Percentiles rank a stretch among this genome's conserved stretches.
These are phyloP conservation scores for Cichlasoma orientale DNA, from an alignment of 2,797 vertebrate genomes.

Conservation along the genomic window DNA sequence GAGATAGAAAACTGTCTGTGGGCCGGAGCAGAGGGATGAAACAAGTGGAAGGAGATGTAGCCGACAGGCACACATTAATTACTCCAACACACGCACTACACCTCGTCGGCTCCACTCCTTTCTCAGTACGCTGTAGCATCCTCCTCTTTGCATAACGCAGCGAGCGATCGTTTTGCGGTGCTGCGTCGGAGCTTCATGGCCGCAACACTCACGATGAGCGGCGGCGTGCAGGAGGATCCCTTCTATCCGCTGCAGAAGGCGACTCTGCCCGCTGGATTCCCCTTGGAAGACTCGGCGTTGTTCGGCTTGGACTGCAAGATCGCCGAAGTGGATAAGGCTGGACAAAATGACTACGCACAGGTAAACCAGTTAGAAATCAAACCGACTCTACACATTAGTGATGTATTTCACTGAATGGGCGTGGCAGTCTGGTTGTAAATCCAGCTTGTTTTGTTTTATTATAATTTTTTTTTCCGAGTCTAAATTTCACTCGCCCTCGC, in stretches of 20 bases:
- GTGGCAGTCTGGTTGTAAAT: slow-evolving; percentile 65
- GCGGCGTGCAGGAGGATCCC: slow-evolving; percentile 86
- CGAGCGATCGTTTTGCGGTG: slow-evolving; percentile 23
- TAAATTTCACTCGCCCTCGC: background rate
- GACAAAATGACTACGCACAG: slow-evolving; percentile 78
- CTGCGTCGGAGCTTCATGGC: slow-evolving; percentile 84
- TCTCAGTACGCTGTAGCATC: slow-evolving; percentile 46
- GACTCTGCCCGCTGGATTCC: slow-evolving; percentile 79
- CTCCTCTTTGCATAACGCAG: slow-evolving; percentile 14
- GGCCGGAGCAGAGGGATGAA: slow-evolving; percentile 68
- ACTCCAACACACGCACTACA: slow-evolving; percentile 35
- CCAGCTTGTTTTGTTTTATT: slow-evolving; percentile 19
- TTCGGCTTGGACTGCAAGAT: slow-evolving; percentile 86
- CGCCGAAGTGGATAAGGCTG: slow-evolving; percentile 68
- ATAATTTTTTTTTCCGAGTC: slow-evolving; percentile 6
- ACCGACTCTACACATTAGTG: slow-evolving; percentile 33
- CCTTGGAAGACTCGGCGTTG: slow-evolving; percentile 82
- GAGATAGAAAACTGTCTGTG: slow-evolving; percentile 73
- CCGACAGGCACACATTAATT: slow-evolving; percentile 44
- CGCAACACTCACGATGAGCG: slow-evolving; percentile 88
- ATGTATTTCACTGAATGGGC: slow-evolving; percentile 74
- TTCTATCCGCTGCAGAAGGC: slow-evolving; percentile 93
- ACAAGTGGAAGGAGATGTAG: slow-evolving; percentile 75
- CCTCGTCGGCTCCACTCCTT: slow-evolving; percentile 28
- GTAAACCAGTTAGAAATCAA: slow-evolving; percentile 51